These are phyloP conservation scores for Clamator glandarius DNA, from an alignment of 2,797 vertebrate genomes.

Conservation along the genomic window DNA sequence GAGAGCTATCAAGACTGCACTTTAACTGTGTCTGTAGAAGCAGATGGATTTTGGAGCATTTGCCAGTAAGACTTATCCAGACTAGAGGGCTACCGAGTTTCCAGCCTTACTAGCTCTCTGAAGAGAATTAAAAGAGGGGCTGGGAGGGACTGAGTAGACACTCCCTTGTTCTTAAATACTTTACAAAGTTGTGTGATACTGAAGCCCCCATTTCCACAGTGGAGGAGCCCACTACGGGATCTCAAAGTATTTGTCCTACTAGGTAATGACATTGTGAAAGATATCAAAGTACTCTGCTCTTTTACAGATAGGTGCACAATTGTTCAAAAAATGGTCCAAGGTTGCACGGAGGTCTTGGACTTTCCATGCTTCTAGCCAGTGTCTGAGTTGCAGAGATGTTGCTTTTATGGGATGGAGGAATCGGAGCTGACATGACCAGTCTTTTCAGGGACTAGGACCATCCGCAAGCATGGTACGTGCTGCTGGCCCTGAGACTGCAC, in stretches of 20 bases:
- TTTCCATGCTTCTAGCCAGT: background rate
- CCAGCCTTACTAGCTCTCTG: background rate
- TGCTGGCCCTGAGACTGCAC: accelerated
- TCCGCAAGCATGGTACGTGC: accelerated
- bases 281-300: accelerated
- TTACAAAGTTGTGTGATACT: background rate
- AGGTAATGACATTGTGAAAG: background rate
- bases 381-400: background rate
- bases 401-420: accelerated
- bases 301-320: background rate
- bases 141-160: background rate
- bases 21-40: background rate
- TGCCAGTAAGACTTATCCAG: background rate
- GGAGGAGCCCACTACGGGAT: background rate
- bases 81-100: background rate
- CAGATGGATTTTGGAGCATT: background rate
- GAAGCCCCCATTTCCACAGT: accelerated
- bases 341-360: background rate
- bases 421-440: accelerated
- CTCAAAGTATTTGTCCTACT: background rate
- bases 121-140: background rate
- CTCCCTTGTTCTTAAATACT: background rate
- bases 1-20: background rate
- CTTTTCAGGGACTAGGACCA: background rate
- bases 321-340: background rate